A percentile compares a stretch with the other conserved stretches of the same genome.
These are phyloP conservation scores for Cataglyphis albicans DNA, from an alignment of 2,888 invertebrate species.

Conservation along the genomic window DNA sequence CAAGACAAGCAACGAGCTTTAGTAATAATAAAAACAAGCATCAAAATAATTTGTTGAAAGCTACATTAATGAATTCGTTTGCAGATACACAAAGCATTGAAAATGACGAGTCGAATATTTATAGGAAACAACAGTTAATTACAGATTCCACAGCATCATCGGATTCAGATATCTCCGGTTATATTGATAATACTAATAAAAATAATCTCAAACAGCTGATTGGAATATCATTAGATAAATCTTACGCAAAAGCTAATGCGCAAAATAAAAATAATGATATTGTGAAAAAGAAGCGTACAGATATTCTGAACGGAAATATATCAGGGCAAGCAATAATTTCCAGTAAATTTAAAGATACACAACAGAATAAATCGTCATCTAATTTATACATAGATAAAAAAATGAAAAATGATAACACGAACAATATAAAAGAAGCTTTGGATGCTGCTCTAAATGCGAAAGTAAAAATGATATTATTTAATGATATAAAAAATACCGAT, in stretches of 20 bases:
- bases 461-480: not conserved
- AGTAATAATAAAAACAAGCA: not conserved
- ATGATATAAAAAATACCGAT: not conserved
- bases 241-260: not conserved
- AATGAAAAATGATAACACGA: not conserved
- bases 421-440: not conserved
- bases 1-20: not conserved
- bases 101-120: not conserved
- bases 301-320: not conserved
- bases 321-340: not conserved
- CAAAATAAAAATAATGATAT: not conserved
- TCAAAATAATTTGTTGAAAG: slow-evolving; percentile 5
- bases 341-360: not conserved
- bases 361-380: not conserved
- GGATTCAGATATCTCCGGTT: not conserved
- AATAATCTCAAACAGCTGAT: not conserved
- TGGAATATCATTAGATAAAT: not conserved
- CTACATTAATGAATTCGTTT: not conserved
- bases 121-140: not conserved
- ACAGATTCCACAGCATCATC: not conserved
- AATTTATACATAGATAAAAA: not conserved
- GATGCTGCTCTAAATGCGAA: not conserved
- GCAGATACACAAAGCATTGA: not conserved
- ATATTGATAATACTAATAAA: not conserved
- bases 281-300: not conserved